These are phyloP conservation scores for Cololabis saira DNA, from an alignment of 2,113 vertebrate genomes.

Conservation along the genomic window DNA sequence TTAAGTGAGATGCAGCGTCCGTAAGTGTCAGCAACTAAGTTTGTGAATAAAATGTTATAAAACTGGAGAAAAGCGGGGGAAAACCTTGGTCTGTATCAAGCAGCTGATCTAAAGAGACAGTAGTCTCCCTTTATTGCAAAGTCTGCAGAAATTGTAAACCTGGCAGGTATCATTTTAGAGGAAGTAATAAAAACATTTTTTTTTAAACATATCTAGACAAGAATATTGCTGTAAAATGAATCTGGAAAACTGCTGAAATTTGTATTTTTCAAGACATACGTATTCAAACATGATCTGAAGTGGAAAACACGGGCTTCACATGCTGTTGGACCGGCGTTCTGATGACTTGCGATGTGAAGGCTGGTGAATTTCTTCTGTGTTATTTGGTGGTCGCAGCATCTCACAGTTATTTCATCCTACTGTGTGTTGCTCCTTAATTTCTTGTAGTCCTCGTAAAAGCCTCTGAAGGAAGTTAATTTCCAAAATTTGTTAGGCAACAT, in stretches of 20 bases:
- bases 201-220: too few relatives aligned
- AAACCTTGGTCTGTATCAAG: background rate
- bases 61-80: background rate
- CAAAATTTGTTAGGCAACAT: too few relatives aligned
- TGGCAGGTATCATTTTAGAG: too few relatives aligned
- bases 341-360: too few relatives aligned
- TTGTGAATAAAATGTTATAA: background rate
- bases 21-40: background rate
- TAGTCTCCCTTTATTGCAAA: background rate
- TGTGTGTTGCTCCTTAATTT: too few relatives aligned
- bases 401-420: too few relatives aligned
- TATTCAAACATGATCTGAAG: background rate
- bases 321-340: too few relatives aligned
- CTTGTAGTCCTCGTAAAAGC: too few relatives aligned
- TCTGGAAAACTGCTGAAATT: background rate
- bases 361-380: background rate
- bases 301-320: too few relatives aligned
- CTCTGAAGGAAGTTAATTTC: too few relatives aligned
- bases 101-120: background rate
- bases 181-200: too few relatives aligned
- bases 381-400: too few relatives aligned
- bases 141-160: conserved; percentile 3
- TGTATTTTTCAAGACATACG: background rate
- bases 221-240: background rate
- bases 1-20: background rate